phyloP scores from a whole-genome alignment of 1,140 invertebrate species.

The Dendrolimus punctatus region DNA sequence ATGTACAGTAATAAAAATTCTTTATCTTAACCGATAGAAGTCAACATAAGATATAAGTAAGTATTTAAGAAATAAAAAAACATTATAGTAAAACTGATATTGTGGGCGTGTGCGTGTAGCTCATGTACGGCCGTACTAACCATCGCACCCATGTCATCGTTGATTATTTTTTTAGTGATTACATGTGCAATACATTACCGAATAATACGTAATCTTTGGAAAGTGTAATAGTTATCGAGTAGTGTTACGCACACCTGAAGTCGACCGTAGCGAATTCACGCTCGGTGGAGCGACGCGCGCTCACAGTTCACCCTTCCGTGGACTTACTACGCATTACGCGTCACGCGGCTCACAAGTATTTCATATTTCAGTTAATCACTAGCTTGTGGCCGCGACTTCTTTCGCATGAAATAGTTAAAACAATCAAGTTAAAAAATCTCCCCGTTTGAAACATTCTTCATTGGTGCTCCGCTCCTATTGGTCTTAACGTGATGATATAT shows the following conservation, averaged over 20 bases:
- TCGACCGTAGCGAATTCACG: slow-evolving; percentile 67
- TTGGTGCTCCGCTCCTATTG: no score
- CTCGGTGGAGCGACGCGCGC: slow-evolving; percentile 52
- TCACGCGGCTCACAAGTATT: no score
- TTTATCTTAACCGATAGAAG: no score
- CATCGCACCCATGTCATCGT: slow-evolving; percentile 18
- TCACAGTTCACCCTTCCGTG: slow-evolving; percentile 12
- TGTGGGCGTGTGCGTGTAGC: not conserved
- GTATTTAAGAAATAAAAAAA: no score
- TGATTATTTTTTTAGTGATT: slow-evolving; percentile 34
- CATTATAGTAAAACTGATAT: not conserved
- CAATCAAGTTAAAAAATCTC: no score
- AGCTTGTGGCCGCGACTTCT: no score
- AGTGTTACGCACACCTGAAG: slow-evolving; percentile 61
- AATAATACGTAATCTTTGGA: slow-evolving; percentile 65
- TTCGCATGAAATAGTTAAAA: no score
- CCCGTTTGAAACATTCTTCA: no score
- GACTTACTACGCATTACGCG: not conserved
- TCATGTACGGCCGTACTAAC: not conserved
- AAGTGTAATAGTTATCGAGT: slow-evolving; percentile 63
- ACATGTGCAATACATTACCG: slow-evolving; percentile 47
- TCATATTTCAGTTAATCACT: no score
- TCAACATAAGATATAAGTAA: no score
- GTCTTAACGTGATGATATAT: no score
- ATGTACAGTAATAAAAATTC: no score